Base-by-base conservation (phyloP, 1,140 invertebrate genomes). In the Copidosoma floridanum region DNA sequence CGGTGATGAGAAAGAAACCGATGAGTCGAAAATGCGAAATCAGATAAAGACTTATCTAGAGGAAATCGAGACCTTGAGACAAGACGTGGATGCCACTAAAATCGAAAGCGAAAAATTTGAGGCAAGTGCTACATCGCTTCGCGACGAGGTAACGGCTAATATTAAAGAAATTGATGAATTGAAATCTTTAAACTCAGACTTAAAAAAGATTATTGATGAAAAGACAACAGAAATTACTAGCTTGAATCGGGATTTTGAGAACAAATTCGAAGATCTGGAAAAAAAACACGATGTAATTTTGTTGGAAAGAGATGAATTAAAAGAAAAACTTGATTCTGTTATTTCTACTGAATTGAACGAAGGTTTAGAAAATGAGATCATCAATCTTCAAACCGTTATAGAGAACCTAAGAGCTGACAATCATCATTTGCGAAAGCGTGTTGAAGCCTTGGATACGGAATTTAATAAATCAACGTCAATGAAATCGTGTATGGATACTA, bases 121-220 rank as follows among this genome's bases (percentile, higher is more conserved):
- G 26, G 20, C 0, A 53, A 61, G 55, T 58, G 16, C 46, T 18
- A 37, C 7, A 1, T 32, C 14, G 3, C 23, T 57, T 10, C 53
- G 53, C 26, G 14, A 46, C 35, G 20, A 67, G 8, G 23, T 67
- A 8, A 26, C 37, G 32, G 20, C 38, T 18, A 61, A 57, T 29
- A 37, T 57, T 5, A 29, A 60, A 24, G 26, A 55, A 20, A 27
- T 67, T 52, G 47, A 70, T 57, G 64, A 68, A 64, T 41, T 68
- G 53, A 37, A 37, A 54, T 20, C 21, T 40, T 29, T 65, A 46
- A 41, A 66, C 60, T 47, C 57, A 43, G 21, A 58, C 24, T 8
- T 68, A 57, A 23, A 71, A 65, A 29, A 61, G 63, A 32, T 52
- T 57, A 12, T 54, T 63, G 16, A 59, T 56, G 3, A 44, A 44